Percentiles rank a stretch among this genome's conserved stretches.
phyloP scores from a whole-genome alignment of 1,140 invertebrate species.

The Anastatus disparis region DNA sequence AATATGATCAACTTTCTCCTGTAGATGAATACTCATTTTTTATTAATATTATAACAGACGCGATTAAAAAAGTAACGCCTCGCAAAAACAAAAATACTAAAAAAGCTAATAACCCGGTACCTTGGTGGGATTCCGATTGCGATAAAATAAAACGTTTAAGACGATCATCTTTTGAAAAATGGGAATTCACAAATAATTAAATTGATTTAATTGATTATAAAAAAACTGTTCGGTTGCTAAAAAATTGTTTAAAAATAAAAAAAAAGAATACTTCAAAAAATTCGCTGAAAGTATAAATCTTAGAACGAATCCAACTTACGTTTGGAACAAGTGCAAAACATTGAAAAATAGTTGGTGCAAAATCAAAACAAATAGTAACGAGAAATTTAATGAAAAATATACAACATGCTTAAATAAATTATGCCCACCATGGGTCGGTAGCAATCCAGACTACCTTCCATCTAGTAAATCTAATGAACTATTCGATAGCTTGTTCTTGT shows the following conservation, averaged over 20 bases:
- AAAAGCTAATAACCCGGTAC: too few relatives aligned
- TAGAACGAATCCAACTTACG: neutral
- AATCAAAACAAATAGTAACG: neutral
- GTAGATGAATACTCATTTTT: too few relatives aligned
- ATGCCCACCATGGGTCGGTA: neutral
- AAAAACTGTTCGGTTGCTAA: neutral
- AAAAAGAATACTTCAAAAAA: constrained; percentile 1
- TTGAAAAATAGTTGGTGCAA: constrained; percentile 3
- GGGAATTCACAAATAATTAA: too few relatives aligned
- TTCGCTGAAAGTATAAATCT: constrained; percentile 17
- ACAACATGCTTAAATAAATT: neutral
- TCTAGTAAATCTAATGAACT: neutral
- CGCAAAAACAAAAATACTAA: too few relatives aligned
- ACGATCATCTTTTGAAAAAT: too few relatives aligned
- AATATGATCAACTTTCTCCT: too few relatives aligned
- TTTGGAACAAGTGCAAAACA: constrained; percentile 2
- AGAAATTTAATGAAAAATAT: neutral
- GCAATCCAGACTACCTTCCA: neutral
- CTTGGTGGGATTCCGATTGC: too few relatives aligned
- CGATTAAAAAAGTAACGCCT: too few relatives aligned
- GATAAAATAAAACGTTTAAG: too few relatives aligned
- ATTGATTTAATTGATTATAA: neutral
- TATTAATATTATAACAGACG: too few relatives aligned
- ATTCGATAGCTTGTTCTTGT: neutral
- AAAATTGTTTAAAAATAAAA: constrained; percentile 17